These are phyloP conservation scores for Drosophila nigrodunni DNA, from an alignment of 1,140 invertebrate genomes.

Conservation along the genomic window DNA sequence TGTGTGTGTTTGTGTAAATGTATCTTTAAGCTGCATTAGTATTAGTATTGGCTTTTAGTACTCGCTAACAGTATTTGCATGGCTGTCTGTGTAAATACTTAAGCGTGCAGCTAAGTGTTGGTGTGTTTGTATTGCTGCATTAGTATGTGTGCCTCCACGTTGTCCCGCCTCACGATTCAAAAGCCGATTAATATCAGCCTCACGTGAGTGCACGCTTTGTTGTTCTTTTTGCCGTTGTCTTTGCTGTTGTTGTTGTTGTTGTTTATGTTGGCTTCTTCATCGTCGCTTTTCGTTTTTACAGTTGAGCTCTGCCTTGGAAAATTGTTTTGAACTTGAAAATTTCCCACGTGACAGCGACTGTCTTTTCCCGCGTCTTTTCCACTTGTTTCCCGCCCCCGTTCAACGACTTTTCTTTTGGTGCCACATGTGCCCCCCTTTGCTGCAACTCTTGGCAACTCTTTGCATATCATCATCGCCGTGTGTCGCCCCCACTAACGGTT, in stretches of 20 bases:
- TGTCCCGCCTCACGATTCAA: conserved; percentile 70
- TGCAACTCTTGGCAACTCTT: conserved; percentile 30
- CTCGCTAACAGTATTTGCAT: conserved; percentile 26
- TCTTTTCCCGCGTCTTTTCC: not conserved
- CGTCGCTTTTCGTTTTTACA: conserved; percentile 55
- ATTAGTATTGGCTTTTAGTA: conserved; percentile 34
- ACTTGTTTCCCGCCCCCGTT: not conserved
- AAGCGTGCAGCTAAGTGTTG: not conserved
- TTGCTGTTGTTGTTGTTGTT: conserved; percentile 4
- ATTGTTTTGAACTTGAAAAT: conserved; percentile 82
- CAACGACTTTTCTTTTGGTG: conserved; percentile 38
- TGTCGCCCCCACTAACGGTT: conserved; percentile 54
- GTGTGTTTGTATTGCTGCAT: conserved; percentile 15
- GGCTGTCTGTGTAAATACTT: conserved; percentile 15
- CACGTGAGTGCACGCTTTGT: conserved; percentile 79
- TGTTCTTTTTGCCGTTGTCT: conserved; percentile 32
- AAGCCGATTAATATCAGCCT: conserved; percentile 80
- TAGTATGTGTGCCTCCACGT: conserved; percentile 40
- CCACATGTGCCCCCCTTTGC: conserved; percentile 59
- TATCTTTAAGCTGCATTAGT: conserved; percentile 16
- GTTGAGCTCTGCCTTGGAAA: conserved; percentile 70
- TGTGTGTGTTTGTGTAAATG: not conserved
- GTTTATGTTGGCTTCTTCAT: conserved; percentile 28
- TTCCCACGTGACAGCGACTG: conserved; percentile 75
- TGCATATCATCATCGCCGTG: conserved; percentile 65